A percentile compares a stretch with the other conserved stretches of the same genome.
Evolutionary conservation across 2,113 vertebrate genomes (phyloP).

Genomic region (Myotis yumanensis): DNA sequence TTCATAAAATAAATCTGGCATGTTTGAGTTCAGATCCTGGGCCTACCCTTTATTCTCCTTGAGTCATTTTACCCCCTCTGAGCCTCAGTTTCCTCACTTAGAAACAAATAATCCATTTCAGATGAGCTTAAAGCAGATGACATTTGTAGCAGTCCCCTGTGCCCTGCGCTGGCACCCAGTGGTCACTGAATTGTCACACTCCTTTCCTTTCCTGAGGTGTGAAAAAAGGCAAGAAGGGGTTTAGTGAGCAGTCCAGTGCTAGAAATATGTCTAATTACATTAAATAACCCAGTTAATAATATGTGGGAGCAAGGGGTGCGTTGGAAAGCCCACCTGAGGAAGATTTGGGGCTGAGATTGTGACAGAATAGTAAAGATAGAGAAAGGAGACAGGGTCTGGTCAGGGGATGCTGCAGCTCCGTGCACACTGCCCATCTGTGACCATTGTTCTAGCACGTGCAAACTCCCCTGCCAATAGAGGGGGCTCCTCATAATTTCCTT

Average conservation of each 20-base stretch:
- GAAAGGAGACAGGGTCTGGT: background rate
- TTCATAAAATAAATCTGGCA: background rate
- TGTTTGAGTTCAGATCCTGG: background rate
- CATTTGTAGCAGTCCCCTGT: background rate
- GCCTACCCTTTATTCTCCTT: background rate
- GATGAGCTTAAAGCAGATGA: background rate
- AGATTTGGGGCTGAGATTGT: background rate
- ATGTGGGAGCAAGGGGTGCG: background rate
- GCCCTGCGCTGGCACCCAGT: background rate
- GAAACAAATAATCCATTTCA: background rate
- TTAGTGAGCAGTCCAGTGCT: background rate
- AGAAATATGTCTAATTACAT: background rate
- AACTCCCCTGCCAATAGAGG: background rate
- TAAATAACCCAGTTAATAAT: background rate
- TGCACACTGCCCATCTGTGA: background rate
- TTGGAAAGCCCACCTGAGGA: background rate
- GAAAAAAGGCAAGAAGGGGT: background rate
- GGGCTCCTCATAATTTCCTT: background rate
- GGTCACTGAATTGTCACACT: background rate
- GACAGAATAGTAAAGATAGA: background rate
- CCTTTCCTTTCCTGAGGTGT: background rate
- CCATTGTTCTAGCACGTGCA: fast-evolving
- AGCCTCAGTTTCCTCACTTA: background rate
- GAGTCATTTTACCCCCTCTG: background rate
- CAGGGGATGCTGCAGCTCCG: background rate